Base-by-base conservation (phyloP, 53 echinoderm and acorn worm genomes). In the Patiria pectinifera region DNA sequence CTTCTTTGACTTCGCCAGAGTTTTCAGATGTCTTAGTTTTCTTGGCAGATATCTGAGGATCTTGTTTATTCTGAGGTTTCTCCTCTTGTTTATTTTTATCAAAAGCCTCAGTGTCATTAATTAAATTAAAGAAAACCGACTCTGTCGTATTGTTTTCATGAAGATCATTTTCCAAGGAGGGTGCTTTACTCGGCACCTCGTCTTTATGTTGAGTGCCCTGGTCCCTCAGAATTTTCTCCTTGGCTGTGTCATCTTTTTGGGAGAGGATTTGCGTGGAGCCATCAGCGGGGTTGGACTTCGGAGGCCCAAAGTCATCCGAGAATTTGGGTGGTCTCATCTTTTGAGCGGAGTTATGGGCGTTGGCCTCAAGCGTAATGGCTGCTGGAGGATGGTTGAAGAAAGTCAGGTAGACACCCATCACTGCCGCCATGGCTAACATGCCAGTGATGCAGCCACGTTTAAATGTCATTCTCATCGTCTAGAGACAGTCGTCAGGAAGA, bases 381-480 rank as follows among this genome's bases (percentile, higher is more conserved):
- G 96, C 94, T 13, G 96, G 92, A 61, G 97, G 95, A 59, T 95
- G 99, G 86, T 99, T 95, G 84, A 99, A 99, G 85, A 94, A 97
- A 18, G 59, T 79, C 11, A 99, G 16, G 79, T 99, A 99, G 18
- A 95, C 69, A 14, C 96, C 99, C 11, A 93, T 82, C 59, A 93
- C 71, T 11, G 94, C 47, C 6, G 94, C 82, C n/a, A 95, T 53
- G 24, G 91, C 91, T 82, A 91, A 83, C 62, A 95, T 25, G 21
- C 96, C 89, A 22, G 91, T 85, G 62, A 95, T 88, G 21, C 94
- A 35, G 53, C 88, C 86, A 0, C 97, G 89, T 84, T 96, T 99
- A 61, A 93, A 94, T 11, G 95, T 80, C 99, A 97, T 99, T 66
- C 75, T 90, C 80, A 90, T 80, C n/a, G 45, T 90, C 58, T 23